These are phyloP conservation scores for Scomberomorus guttatus DNA, from an alignment of 2,797 vertebrate genomes.

Conservation along the genomic window DNA sequence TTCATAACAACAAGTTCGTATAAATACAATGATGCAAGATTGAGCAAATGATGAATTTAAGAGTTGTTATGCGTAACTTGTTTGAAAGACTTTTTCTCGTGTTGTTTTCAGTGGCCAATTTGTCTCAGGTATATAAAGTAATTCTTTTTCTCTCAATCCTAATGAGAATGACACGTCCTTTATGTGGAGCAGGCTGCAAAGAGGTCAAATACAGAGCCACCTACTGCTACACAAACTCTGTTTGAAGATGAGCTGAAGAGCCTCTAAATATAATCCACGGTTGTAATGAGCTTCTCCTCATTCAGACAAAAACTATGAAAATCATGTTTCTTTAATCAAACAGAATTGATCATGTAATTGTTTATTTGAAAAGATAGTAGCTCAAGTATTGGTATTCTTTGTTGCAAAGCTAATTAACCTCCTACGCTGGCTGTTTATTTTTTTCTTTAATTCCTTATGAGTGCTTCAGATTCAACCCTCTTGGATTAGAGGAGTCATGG, in stretches of 20 bases:
- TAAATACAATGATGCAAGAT: background rate
- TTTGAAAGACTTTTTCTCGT: background rate
- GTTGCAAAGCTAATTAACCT: conserved; percentile 64
- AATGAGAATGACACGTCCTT: conserved; percentile 27
- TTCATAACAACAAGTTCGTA: too few relatives aligned
- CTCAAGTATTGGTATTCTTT: conserved; percentile 28
- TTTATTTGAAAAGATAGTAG: conserved; percentile 47
- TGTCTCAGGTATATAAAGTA: background rate
- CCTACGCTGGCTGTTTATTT: conserved; percentile 20
- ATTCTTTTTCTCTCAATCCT: conserved; percentile 14
- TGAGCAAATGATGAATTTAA: background rate
- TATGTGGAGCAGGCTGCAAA: background rate
- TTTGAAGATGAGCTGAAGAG: conserved; percentile 30
- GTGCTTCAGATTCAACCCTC: conserved; percentile 51
- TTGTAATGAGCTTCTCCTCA: conserved; percentile 29
- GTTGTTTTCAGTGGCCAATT: background rate
- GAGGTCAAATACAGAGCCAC: conserved; percentile 29
- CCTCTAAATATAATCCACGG: conserved; percentile 38
- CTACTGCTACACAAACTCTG: background rate
- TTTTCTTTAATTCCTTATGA: conserved; percentile 47
- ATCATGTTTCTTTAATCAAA: conserved; percentile 51
- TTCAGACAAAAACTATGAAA: background rate
- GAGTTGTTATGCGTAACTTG: background rate
- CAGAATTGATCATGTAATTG: conserved; percentile 52
- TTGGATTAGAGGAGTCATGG: conserved; percentile 35